Percentiles rank a stretch among this genome's conserved stretches.
Evolutionary conservation across 1,140 invertebrate genomes (phyloP).

Genomic region (Caenorhabditis inopinata): DNA sequence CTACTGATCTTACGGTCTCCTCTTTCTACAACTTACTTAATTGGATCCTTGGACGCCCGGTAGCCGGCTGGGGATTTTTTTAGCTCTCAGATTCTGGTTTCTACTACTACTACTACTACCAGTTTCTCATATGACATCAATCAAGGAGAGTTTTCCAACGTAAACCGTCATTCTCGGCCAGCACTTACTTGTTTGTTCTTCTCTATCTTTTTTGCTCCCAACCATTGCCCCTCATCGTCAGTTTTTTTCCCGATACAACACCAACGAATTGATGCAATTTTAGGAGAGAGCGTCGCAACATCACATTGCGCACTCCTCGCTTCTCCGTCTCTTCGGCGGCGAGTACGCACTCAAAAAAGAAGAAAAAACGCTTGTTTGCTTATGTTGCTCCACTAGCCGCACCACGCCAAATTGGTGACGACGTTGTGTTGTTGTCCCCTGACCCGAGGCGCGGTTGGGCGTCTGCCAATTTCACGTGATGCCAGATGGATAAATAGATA

Average conservation of each 20-base stretch:
- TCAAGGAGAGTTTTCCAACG: too few species aligned
- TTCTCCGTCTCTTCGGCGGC: neutral
- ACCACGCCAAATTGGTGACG: neutral
- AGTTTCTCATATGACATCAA: too few species aligned
- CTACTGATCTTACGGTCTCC: too few species aligned
- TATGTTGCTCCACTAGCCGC: neutral
- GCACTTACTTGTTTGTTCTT: constrained; percentile 25
- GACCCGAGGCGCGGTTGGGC: neutral
- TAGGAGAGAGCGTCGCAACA: neutral
- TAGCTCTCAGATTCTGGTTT: too few species aligned
- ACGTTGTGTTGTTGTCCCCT: neutral
- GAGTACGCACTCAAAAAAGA: constrained; percentile 14
- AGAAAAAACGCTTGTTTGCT: constrained; percentile 12
- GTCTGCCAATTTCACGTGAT: neutral
- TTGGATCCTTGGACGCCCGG: too few species aligned
- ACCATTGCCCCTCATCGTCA: neutral
- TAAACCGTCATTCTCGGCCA: neutral
- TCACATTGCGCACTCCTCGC: neutral
- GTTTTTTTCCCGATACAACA: constrained; percentile 20
- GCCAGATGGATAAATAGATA: constrained; percentile 30
- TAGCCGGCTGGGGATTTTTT: too few species aligned
- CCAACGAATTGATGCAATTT: constrained; percentile 22
- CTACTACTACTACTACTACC: too few species aligned
- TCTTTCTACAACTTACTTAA: too few species aligned
- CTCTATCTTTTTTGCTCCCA: neutral